Conservation (phyloP, 2,113 vertebrate genomes). For the Malurus elegans region DNA sequence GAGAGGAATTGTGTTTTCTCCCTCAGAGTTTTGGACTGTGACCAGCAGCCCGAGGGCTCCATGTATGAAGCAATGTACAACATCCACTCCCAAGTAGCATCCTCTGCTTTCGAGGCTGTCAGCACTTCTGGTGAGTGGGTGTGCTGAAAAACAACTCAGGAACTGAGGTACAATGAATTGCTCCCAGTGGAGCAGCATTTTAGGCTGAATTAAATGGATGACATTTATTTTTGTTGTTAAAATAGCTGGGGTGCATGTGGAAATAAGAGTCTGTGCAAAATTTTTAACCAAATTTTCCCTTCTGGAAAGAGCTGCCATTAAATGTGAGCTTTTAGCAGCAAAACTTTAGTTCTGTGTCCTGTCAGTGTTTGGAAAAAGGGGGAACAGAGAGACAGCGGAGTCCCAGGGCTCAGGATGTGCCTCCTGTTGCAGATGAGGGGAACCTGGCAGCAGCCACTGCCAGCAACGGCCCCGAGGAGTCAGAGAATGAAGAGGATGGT, state of each 20-base stretch:
- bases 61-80: constrained; percentile 94
- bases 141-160: not conserved
- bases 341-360: not conserved
- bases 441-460: constrained; percentile 55
- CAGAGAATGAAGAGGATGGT: constrained; percentile 83
- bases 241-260: not conserved
- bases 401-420: not conserved
- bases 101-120: constrained; percentile 33
- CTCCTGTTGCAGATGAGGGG: constrained; percentile 59
- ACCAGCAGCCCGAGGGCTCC: constrained; percentile 78
- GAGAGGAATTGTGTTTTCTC: constrained; percentile 2
- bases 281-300: not conserved
- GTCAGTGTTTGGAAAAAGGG: not conserved
- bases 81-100: constrained; percentile 81
- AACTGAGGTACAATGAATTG: not conserved
- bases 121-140: constrained; percentile 76
- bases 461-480: constrained; percentile 74
- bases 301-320: not conserved
- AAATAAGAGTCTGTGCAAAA: not conserved
- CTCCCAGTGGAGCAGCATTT: not conserved
- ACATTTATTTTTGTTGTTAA: not conserved
- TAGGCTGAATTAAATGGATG: not conserved
- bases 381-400: not conserved
- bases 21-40: constrained; percentile 68
- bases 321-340: not conserved